Evolutionary conservation across 1,140 invertebrate genomes (phyloP).

Genomic region (Oreohelix idahoensis): DNA sequence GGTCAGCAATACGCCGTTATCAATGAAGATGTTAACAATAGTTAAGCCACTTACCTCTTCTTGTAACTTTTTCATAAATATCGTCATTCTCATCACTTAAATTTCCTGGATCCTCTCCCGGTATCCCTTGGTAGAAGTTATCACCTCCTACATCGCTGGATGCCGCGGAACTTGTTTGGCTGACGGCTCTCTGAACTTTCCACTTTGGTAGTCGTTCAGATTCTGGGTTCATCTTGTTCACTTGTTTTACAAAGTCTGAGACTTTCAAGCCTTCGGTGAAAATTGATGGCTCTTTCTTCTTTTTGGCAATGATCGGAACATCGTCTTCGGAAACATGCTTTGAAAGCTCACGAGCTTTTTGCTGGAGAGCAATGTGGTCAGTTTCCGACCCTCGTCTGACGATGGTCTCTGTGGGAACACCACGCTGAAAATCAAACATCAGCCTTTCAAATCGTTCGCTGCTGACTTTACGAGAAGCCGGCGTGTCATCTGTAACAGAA

Average conservation of each 20-base stretch:
- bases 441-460: constrained; percentile 50
- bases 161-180: constrained; percentile 31
- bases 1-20: too few relatives aligned
- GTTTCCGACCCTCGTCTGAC: constrained; percentile 30
- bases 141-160: constrained; percentile 38
- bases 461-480: constrained; percentile 42
- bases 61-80: constrained; percentile 33
- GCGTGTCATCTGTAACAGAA: background rate
- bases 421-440: constrained; percentile 52
- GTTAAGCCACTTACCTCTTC: constrained; percentile 23
- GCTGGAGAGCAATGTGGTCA: constrained; percentile 46
- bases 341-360: constrained; percentile 42
- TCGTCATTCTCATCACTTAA: constrained; percentile 19
- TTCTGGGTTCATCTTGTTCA: constrained; percentile 48
- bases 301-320: constrained; percentile 37
- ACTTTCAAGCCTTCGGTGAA: constrained; percentile 51
- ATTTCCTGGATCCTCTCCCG: constrained; percentile 14
- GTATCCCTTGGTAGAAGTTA: constrained; percentile 37
- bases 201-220: constrained; percentile 23
- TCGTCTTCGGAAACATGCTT: constrained; percentile 5
- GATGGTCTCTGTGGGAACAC: constrained; percentile 44
- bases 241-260: constrained; percentile 53
- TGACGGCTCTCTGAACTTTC: constrained; percentile 19
- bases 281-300: constrained; percentile 51
- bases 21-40: too few relatives aligned